Conservation (phyloP, 2,113 vertebrate species). For the Pseudorectes ferrugineus region DNA sequence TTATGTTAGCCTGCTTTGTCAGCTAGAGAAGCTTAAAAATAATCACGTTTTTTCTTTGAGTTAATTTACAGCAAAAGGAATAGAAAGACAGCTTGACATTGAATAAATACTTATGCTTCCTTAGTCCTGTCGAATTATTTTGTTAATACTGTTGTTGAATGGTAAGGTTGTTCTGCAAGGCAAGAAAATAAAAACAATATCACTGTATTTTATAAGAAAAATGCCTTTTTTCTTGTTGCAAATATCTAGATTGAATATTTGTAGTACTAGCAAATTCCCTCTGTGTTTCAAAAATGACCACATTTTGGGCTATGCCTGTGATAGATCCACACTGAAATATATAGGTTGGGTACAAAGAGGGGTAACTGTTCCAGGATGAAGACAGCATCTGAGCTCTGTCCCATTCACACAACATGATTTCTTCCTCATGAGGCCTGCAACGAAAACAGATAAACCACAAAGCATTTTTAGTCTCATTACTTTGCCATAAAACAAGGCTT, state of each 20-base stretch:
- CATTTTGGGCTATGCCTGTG: not conserved
- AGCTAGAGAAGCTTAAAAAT: not conserved
- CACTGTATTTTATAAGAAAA: not conserved
- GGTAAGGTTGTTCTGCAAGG: not conserved
- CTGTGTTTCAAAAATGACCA: not conserved
- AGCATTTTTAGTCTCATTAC: not conserved
- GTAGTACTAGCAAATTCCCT: not conserved
- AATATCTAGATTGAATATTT: not conserved
- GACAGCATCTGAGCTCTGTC: not conserved
- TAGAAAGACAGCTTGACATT: not conserved
- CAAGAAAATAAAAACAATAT: fast-evolving
- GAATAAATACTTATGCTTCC: not conserved
- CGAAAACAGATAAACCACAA: not conserved
- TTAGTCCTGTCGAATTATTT: not conserved
- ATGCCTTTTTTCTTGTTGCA: not conserved
- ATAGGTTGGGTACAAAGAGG: not conserved
- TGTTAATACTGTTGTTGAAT: not conserved
- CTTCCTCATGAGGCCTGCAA: fast-evolving
- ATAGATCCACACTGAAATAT: not conserved
- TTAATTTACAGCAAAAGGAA: not conserved
- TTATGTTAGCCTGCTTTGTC: not conserved
- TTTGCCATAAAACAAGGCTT: not conserved
- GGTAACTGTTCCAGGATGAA: not conserved
- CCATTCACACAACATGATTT: not conserved
- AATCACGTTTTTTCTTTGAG: not conserved